Percentiles rank a stretch among this genome's conserved stretches.
These are phyloP conservation scores for Callopanchax toddi DNA, from an alignment of 2,113 vertebrate species.

Conservation along the genomic window DNA sequence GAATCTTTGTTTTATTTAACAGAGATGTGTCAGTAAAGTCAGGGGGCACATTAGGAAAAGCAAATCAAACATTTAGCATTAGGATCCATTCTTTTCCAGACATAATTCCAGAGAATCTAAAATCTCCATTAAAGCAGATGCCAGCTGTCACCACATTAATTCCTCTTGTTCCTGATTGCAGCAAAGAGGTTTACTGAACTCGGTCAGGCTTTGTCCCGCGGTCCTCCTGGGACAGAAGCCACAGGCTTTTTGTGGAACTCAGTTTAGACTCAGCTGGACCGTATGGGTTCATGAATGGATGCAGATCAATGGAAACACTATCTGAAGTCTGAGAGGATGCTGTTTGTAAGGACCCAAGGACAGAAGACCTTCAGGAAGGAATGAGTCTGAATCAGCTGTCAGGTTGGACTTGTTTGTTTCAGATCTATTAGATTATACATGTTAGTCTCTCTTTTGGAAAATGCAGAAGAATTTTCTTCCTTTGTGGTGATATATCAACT, in stretches of 20 bases:
- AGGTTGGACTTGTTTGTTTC: conserved; percentile 24
- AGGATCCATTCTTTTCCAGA: conserved; percentile 29
- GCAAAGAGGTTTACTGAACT: conserved; percentile 32
- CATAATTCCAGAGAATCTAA: conserved; percentile 19
- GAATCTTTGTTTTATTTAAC: not conserved
- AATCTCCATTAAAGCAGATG: conserved; percentile 48
- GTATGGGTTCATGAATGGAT: conserved; percentile 41
- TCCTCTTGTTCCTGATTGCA: conserved; percentile 31
- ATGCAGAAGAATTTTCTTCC: not conserved
- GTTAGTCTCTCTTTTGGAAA: not conserved
- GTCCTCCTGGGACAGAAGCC: conserved; percentile 19
- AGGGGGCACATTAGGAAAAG: not conserved
- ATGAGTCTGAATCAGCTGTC: conserved; percentile 27
- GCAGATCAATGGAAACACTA: conserved; percentile 55
- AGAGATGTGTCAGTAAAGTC: not conserved
- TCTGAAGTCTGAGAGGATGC: conserved; percentile 39
- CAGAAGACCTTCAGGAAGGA: conserved; percentile 31
- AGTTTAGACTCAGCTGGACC: conserved; percentile 32
- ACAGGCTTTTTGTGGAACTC: conserved; percentile 11
- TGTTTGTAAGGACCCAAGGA: conserved; percentile 49
- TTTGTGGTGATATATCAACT: too few relatives aligned
- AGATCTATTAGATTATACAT: not conserved
- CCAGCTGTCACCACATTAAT: conserved; percentile 56
- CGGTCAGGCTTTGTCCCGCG: conserved; percentile 11
- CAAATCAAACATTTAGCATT: conserved; percentile 2